Evolutionary conservation across 2,113 vertebrate genomes (phyloP).

Genomic region (Cochlearius cochlearius): DNA sequence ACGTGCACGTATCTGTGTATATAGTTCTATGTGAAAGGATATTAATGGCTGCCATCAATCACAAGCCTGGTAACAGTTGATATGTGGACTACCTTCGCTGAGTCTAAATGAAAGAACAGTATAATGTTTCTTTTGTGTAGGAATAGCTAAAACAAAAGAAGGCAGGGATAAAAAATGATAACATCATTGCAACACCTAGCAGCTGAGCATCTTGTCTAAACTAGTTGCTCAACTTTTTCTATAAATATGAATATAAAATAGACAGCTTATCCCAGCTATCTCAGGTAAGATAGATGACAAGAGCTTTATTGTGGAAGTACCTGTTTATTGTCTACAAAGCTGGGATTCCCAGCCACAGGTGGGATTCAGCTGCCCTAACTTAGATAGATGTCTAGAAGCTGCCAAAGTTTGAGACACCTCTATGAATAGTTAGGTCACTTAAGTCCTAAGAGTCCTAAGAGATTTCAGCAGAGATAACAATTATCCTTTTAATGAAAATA

Average conservation of each 20-base stretch:
- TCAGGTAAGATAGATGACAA: neutral
- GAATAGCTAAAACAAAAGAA: neutral
- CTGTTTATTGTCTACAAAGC: neutral
- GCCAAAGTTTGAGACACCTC: neutral
- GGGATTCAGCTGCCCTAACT: neutral
- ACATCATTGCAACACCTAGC: neutral
- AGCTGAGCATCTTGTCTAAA: neutral
- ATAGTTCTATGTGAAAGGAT: neutral
- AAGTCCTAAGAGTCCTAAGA: neutral
- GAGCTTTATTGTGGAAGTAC: neutral
- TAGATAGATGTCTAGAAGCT: neutral
- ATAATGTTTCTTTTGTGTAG: neutral
- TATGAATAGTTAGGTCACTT: neutral
- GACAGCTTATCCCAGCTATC: neutral
- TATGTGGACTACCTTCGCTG: neutral
- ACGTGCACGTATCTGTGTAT: neutral
- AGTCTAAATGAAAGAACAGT: neutral
- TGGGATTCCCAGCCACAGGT: neutral
- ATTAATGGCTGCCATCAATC: neutral
- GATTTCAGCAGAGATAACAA: neutral
- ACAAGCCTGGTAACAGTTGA: neutral
- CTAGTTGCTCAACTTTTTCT: neutral
- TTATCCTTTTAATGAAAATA: neutral
- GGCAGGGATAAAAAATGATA: neutral
- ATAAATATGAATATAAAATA: neutral